Evolutionary conservation across 2,888 invertebrate species (phyloP), one percentile per base, ranked within the genome.

Genomic region (Holacanthella duospinosa): DNA sequence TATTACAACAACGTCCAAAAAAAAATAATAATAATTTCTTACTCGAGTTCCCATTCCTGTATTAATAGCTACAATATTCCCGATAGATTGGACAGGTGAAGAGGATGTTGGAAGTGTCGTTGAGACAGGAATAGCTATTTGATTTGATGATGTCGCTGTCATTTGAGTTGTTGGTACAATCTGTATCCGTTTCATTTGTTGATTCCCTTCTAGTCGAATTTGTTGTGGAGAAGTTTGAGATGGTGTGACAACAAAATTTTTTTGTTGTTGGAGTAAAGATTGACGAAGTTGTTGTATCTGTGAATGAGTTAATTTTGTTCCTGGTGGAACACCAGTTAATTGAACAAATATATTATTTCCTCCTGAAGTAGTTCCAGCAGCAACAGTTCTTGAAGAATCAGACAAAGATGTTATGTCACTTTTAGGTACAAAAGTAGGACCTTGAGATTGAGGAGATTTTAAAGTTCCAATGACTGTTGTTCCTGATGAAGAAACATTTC

Each of bases 21-120:
- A 16, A 16, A 12, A 36, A 36, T 36, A 36, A 12, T 36, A 12
- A 16, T 12, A 36, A 36, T 16, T n/a, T 16, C 12, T 48, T 48
- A 48, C 48, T 21, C 48, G 12, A n/a, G 48, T 48, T 48, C 48
- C 64, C 4, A 64, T 48, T 3, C 58, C 29, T 24, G 29, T 48
- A 1, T 61, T 57, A 6, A 64, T 26, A 19, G 61, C 64, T 3
- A 64, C 54, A 4, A 61, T 61, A n/a, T 36, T 57, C 6, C 43
- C 36, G 43, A 55, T 21, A 19, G 29, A n/a, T 43, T 19, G 3
- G 29, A 27, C 21, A 54, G 59, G 9, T 48, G 55, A 43, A 60
- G 53, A 54, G 60, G 64, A 1, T 61, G 58, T 12, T 64, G 64
- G 25, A 29, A 43, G 48, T 29, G 53, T 36, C 29, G 59, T 36